Evolutionary conservation across 1,140 invertebrate genomes (phyloP), one percentile per base, ranked within the genome.

Genomic region (Pemphigus obesinymphae): DNA sequence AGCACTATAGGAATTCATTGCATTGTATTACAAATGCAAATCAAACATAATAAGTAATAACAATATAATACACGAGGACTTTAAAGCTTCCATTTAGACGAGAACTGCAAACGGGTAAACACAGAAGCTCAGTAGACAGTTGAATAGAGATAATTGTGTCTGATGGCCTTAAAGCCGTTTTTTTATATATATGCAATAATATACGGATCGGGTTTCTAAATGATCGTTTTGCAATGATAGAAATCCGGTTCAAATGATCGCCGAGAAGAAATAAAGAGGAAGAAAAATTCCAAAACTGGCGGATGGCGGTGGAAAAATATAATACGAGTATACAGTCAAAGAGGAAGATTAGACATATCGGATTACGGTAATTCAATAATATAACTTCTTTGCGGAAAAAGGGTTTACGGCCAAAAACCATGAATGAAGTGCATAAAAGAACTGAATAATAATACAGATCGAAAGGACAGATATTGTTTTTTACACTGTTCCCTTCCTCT

Each of bases 361-460:
- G 76, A 45, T 80, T 80, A 80, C 76, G 76, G 76, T 80, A 80
- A 80, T 80, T 80, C 53, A 61, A 80, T 61, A 80, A 80, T 63
- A 80, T 80, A 80, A 63, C 37, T 80, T 63, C 34, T 63, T 29
- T 8, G 76, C 55, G 76, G 76, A 80, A 80, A 58, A 80, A 80
- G 76, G 55, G 76, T 63, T 80, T 58, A 37, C 20, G n/a, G 76
- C 76, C 76, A 61, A 61, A 61, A 80, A 29, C 23, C 55, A 61
- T 78, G 75, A 78, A 78, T 78, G 75, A 23, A 78, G 75, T 43
- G 23, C 29, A 43, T 58, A 61, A 78, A 78, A 78, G 75, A 78
- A 61, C 34, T 78, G 37, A 17, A 78, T 37, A 61, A 58, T 78
- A 37, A 40, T 78, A 29, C 55, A 78, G 75, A 78, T 78, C 55